Percentiles rank a stretch among this genome's conserved stretches.
Evolutionary conservation across 2,113 vertebrate species (phyloP).

Genomic region (Thryonomys swinderianus): DNA sequence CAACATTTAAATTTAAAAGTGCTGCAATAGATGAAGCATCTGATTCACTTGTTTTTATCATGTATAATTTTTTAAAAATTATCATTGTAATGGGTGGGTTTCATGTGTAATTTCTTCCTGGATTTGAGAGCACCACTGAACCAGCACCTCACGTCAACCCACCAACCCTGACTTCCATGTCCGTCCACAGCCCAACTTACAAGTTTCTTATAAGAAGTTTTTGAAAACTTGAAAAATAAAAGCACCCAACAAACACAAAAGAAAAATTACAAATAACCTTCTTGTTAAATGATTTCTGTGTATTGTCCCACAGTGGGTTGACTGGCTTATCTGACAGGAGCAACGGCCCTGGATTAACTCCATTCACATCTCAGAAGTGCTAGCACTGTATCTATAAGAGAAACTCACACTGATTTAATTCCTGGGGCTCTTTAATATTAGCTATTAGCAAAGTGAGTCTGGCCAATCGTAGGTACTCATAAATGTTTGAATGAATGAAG

Average conservation of each 20-base stretch:
- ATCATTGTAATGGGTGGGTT: neutral
- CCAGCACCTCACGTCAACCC: neutral
- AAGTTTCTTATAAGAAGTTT: neutral
- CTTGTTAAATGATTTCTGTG: conserved; percentile 7
- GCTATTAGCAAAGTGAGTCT: conserved; percentile 19
- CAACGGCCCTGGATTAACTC: neutral
- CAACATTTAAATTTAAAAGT: conserved; percentile 27
- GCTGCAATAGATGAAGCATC: conserved; percentile 15
- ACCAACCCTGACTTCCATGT: neutral
- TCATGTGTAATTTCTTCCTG: neutral
- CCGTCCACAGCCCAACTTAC: neutral
- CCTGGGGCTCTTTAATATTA: conserved; percentile 30
- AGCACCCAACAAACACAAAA: neutral
- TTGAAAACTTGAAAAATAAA: neutral
- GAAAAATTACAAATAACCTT: neutral
- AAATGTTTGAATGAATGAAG: conserved; percentile 60
- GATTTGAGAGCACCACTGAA: neutral
- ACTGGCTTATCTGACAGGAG: neutral
- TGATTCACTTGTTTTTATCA: conserved; percentile 17
- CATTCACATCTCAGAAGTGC: conserved; percentile 15
- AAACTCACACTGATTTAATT: conserved; percentile 44
- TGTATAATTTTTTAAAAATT: conserved; percentile 41
- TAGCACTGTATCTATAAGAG: conserved; percentile 2
- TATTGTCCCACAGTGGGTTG: neutral
- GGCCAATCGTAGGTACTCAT: neutral